Evolutionary conservation across 1,140 invertebrate species (phyloP), one percentile per base, ranked within the genome.

Genomic region (Platyscapa corneri): DNA sequence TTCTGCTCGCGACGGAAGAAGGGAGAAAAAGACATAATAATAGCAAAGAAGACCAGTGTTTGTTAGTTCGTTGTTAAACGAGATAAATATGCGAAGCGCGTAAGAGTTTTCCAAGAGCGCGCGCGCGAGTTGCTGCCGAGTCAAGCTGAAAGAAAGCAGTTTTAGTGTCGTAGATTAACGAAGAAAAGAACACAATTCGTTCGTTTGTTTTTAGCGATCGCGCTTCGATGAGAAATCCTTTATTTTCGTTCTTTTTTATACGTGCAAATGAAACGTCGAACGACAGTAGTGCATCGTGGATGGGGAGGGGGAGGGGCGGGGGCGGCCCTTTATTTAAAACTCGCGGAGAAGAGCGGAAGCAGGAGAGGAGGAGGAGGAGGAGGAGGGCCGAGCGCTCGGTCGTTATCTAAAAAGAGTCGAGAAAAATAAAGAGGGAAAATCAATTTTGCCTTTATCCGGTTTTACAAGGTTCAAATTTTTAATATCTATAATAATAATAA

Each of bases 11-110:
- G 23, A 77, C 16, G 53, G 39, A 80, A 30, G 53, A 14, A 30
- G 18, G 2, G 82, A 23, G n/a, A 20, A 56, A 64, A 30, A 82
- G 39, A 85, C 72, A 34, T 82, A 34, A 84, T 76, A 72, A 82
- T 85, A 56, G 56, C 14, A 85, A 85, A 81, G 46, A 65, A 86
- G 74, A 86, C 74, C 85, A 82, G 85, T 86, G 85, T 82, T 86
- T 78, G 72, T 86, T 85, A 82, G 60, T 37, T 81, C 18, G 67
- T 80, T 80, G 39, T 80, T 84, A 70, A 72, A 14, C 8, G 32
- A 34, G 27, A 42, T 84, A 84, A 78, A n/a, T 56, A 46, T 23
- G 3, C 27, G 23, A 72, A 64, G 12, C 7, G 34, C 72, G 34
- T 78, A 39, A 79, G n/a, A 70, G 30, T 37, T 27, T 84, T 39